Evolutionary conservation across 2,797 vertebrate species (phyloP).

Genomic region (Etheostoma nigrum): DNA sequence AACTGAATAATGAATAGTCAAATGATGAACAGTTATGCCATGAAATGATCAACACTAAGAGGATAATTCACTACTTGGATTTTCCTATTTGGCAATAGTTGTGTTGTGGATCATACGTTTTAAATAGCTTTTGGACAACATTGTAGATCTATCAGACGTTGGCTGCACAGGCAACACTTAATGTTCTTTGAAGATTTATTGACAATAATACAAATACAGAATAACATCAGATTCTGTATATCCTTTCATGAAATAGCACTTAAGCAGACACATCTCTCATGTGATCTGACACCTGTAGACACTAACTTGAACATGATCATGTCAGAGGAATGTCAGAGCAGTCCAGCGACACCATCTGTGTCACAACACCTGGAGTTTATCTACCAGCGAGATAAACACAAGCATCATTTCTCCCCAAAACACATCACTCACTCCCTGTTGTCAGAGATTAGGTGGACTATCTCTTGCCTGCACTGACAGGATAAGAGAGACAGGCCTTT

Average conservation of each 20-base stretch:
- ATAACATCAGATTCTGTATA: background rate
- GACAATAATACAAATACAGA: no score
- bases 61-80: slow-evolving; percentile 17
- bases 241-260: background rate
- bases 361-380: slow-evolving; percentile 77
- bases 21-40: slow-evolving; percentile 21
- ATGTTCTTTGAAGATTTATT: background rate
- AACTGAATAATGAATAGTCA: slow-evolving; percentile 16
- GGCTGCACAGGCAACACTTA: background rate
- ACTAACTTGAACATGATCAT: slow-evolving; percentile 49
- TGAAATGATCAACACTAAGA: slow-evolving; percentile 18
- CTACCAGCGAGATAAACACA: slow-evolving; percentile 71
- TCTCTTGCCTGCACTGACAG: slow-evolving; percentile 77
- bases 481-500: slow-evolving; percentile 55
- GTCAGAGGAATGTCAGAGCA: slow-evolving; percentile 48
- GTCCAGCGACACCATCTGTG: slow-evolving; percentile 58
- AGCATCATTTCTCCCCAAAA: slow-evolving; percentile 62
- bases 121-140: background rate
- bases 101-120: slow-evolving; percentile 1
- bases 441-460: slow-evolving; percentile 70
- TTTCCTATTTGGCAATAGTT: slow-evolving; percentile 1
- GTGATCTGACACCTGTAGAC: slow-evolving; percentile 52
- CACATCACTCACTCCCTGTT: slow-evolving; percentile 56
- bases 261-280: slow-evolving; percentile 21
- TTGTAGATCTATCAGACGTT: background rate